A percentile compares a stretch with the other conserved stretches of the same genome.
Conservation (phyloP, 2,113 vertebrate species). For the Lophius piscatorius region DNA sequence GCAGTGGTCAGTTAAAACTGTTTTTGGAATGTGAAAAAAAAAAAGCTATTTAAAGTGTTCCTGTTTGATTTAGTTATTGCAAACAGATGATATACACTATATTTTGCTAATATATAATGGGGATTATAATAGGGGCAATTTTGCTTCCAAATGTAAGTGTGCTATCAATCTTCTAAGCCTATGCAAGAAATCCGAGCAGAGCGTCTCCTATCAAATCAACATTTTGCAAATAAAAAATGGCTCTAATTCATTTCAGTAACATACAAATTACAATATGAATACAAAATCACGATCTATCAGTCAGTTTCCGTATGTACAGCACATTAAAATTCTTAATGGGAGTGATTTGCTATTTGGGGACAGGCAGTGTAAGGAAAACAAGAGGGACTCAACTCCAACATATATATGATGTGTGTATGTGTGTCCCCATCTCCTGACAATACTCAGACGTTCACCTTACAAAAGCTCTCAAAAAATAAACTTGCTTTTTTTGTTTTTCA, state of each 20-base stretch:
- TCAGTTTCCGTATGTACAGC: conserved; percentile 36
- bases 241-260: conserved; percentile 25
- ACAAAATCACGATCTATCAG: conserved; percentile 32
- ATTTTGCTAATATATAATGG: too few relatives aligned
- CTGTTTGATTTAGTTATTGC: too few relatives aligned
- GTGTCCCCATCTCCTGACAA: conserved; percentile 36
- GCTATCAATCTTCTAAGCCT: too few relatives aligned
- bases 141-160: not conserved
- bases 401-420: not conserved
- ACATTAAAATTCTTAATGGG: conserved; percentile 26
- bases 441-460: conserved; percentile 48
- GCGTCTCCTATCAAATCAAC: too few relatives aligned
- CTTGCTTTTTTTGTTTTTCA: conserved; percentile 15
- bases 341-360: conserved; percentile 31
- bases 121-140: not conserved
- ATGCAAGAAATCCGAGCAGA: too few relatives aligned
- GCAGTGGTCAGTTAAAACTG: too few relatives aligned
- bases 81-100: too few relatives aligned
- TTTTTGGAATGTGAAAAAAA: too few relatives aligned
- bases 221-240: too few relatives aligned
- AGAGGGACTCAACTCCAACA: conserved; percentile 48
- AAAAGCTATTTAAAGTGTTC: too few relatives aligned
- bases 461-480: conserved; percentile 18
- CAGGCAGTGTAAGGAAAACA: conserved; percentile 36
- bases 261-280: conserved; percentile 34